phyloP scores from a whole-genome alignment of 2,113 vertebrate species.

The Lonchura striata region DNA sequence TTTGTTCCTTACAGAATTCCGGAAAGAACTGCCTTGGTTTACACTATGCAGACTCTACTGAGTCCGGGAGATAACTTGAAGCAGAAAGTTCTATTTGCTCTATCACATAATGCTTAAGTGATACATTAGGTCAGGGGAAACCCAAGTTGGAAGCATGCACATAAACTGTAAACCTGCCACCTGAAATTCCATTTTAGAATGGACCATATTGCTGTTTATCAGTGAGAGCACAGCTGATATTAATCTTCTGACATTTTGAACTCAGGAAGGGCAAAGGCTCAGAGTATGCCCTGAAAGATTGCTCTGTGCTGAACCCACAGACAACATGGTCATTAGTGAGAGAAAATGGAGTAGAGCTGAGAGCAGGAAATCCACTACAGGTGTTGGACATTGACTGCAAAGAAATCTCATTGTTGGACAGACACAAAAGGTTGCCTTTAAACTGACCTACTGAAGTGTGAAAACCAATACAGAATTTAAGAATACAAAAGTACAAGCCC shows the following conservation, averaged over 20 bases:
- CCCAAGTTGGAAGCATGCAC: neutral
- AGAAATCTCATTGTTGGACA: accelerated
- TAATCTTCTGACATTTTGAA: neutral
- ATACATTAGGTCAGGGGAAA: neutral
- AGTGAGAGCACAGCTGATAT: neutral
- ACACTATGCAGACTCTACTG: neutral
- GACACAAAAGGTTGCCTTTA: neutral
- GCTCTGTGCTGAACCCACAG: neutral
- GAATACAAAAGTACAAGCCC: neutral
- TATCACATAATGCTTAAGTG: neutral
- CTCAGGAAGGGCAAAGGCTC: neutral
- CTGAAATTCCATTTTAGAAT: neutral
- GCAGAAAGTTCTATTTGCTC: neutral
- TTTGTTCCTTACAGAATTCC: neutral
- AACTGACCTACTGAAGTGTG: neutral
- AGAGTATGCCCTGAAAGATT: neutral
- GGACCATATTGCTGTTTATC: neutral
- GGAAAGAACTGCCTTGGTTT: neutral
- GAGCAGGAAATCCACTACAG: neutral
- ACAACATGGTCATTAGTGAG: neutral
- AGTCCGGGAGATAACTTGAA: neutral
- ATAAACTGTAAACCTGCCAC: neutral
- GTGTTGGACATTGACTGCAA: neutral
- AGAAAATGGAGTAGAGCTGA: neutral
- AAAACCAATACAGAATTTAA: neutral